Conservation (phyloP, 2,113 vertebrate species). For the Galbula dea region DNA sequence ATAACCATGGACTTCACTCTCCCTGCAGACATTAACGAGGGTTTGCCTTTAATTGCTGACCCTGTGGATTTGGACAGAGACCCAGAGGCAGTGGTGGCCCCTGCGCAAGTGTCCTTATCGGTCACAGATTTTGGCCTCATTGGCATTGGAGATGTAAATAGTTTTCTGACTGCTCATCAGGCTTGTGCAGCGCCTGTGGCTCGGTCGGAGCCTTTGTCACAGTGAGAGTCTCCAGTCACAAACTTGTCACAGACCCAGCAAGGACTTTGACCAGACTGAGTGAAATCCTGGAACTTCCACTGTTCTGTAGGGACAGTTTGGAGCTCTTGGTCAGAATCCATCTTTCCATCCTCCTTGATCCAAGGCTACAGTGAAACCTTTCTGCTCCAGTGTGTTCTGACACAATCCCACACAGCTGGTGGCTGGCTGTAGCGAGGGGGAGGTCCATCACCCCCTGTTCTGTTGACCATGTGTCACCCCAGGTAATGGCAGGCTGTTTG, state of each 20-base stretch:
- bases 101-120: constrained; percentile 76
- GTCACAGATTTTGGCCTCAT: constrained; percentile 82
- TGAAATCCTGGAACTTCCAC: not conserved
- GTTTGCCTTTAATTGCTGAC: constrained; percentile 67
- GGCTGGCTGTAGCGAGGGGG: not conserved
- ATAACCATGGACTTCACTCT: constrained; percentile 72
- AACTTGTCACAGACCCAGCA: constrained; percentile 5
- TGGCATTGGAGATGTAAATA: constrained; percentile 76
- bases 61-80: constrained; percentile 59
- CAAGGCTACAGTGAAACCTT: constrained; percentile 52
- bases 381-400: constrained; percentile 10
- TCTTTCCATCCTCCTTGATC: constrained; percentile 52
- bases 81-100: constrained; percentile 58
- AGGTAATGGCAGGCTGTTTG: not conserved
- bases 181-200: constrained; percentile 71
- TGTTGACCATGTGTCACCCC: not conserved
- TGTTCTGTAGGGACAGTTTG: not conserved
- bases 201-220: constrained; percentile 77
- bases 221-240: constrained; percentile 68
- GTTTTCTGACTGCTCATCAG: constrained; percentile 76
- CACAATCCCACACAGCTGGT: not conserved
- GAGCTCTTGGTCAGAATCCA: constrained; percentile 20
- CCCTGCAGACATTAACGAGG: constrained; percentile 56
- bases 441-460: not conserved
- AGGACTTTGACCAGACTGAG: constrained; percentile 31